These are phyloP conservation scores for Ectemnius lituratus DNA, from an alignment of 2,888 invertebrate species.

Conservation along the genomic window DNA sequence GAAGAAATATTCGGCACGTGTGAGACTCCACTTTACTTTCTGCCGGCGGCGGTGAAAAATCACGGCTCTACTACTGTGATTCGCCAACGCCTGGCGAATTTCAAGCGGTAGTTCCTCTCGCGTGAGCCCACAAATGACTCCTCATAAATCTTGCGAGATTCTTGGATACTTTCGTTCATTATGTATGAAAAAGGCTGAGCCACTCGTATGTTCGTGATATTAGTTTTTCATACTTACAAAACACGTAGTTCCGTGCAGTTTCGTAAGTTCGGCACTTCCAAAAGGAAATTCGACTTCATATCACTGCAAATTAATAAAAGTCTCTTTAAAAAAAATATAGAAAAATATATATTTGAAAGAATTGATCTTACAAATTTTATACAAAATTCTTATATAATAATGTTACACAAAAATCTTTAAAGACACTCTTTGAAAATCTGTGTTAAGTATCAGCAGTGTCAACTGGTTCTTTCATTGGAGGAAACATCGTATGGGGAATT, in stretches of 20 bases:
- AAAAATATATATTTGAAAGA: not conserved
- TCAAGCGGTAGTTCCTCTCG: too few relatives aligned
- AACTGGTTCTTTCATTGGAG: too few relatives aligned
- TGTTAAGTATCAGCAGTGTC: too few relatives aligned
- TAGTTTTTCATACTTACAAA: conserved; percentile 83
- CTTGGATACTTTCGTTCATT: not conserved
- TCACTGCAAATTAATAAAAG: conserved; percentile 81
- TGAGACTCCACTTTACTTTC: not conserved
- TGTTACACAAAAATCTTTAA: too few relatives aligned
- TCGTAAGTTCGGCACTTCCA: conserved; percentile 86
- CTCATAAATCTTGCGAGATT: not conserved
- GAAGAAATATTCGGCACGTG: conserved; percentile 50
- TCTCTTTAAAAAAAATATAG: not conserved
- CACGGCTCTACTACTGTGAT: too few relatives aligned
- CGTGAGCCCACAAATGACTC: too few relatives aligned
- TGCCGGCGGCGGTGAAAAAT: not conserved
- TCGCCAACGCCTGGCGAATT: too few relatives aligned
- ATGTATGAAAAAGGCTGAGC: too few relatives aligned
- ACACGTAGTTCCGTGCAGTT: conserved; percentile 90
- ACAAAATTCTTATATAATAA: too few relatives aligned
- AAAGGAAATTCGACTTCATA: conserved; percentile 90
- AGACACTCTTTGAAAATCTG: too few relatives aligned
- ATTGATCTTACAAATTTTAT: too few relatives aligned
- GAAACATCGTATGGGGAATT: too few relatives aligned
- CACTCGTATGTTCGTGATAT: not conserved